Conservation (phyloP, 1,140 invertebrate species). For the Drosophila funebris region DNA sequence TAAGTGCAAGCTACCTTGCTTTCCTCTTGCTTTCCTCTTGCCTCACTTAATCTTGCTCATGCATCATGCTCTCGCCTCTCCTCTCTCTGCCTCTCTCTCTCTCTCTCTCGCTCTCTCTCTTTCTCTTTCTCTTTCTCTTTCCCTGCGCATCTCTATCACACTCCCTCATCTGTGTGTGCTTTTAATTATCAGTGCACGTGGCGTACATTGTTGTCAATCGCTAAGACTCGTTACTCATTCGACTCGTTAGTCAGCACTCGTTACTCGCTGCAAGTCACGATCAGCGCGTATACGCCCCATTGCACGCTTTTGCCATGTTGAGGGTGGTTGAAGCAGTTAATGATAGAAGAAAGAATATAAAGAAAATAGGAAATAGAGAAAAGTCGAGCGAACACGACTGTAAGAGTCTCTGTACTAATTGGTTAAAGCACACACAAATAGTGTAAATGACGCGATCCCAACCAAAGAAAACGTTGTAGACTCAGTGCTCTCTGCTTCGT, state of each 20-base stretch:
- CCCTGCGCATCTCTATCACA: background rate
- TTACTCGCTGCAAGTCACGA: background rate
- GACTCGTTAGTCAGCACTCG: background rate
- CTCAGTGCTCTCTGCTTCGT: too few species aligned
- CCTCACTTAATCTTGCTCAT: background rate
- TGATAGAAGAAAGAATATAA: too few species aligned
- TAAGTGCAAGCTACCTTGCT: conserved; percentile 16
- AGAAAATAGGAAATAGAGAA: too few species aligned
- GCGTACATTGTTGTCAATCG: conserved; percentile 47
- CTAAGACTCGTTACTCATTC: background rate
- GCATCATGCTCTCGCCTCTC: background rate
- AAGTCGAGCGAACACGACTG: too few species aligned
- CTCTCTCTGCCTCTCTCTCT: background rate
- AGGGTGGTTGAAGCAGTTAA: background rate
- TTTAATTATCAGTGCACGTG: conserved; percentile 65
- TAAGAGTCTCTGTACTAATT: too few species aligned
- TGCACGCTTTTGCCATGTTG: background rate
- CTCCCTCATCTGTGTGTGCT: conserved; percentile 2
- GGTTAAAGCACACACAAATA: too few species aligned
- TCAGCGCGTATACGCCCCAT: conserved; percentile 20
- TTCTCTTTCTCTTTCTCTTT: background rate
- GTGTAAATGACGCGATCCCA: too few species aligned
- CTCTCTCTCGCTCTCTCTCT: background rate
- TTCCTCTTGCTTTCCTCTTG: background rate
- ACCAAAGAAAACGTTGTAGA: too few species aligned